A percentile compares a stretch with the other conserved stretches of the same genome.
Evolutionary conservation across 2,113 vertebrate species (phyloP).

Genomic region (Nesoenas mayeri): DNA sequence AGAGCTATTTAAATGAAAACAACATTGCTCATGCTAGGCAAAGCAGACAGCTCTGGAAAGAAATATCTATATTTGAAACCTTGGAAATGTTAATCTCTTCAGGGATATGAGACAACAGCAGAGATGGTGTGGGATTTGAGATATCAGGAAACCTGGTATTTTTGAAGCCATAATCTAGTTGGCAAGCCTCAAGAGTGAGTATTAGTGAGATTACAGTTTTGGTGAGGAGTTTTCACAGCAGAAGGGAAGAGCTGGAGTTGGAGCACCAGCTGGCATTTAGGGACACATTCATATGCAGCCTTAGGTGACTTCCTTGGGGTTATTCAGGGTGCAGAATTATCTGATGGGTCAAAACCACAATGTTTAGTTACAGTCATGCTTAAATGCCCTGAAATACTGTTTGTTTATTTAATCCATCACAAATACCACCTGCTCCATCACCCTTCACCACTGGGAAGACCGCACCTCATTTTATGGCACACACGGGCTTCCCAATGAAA

Average conservation of each 20-base stretch:
- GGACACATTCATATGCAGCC: neutral
- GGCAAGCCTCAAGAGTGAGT: neutral
- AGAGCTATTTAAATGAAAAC: conserved; percentile 25
- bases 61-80: conserved; percentile 15
- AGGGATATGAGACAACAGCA: conserved; percentile 1
- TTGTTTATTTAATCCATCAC: neutral
- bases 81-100: conserved; percentile 35
- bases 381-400: neutral
- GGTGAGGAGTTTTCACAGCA: neutral
- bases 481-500: neutral
- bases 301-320: neutral
- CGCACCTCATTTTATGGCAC: neutral
- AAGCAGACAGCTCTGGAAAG: conserved; percentile 37
- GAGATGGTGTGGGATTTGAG: conserved; percentile 4
- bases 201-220: conserved; percentile 3
- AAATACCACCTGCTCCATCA: neutral
- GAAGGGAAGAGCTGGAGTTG: neutral
- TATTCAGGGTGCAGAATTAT: neutral
- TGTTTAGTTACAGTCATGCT: neutral
- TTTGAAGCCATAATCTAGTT: neutral
- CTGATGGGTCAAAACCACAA: neutral
- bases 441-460: neutral
- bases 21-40: conserved; percentile 19
- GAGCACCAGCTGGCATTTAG: neutral
- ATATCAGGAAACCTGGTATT: neutral